Base-by-base conservation (phyloP, 2,797 vertebrate species). In the Pitangus sulphuratus region DNA sequence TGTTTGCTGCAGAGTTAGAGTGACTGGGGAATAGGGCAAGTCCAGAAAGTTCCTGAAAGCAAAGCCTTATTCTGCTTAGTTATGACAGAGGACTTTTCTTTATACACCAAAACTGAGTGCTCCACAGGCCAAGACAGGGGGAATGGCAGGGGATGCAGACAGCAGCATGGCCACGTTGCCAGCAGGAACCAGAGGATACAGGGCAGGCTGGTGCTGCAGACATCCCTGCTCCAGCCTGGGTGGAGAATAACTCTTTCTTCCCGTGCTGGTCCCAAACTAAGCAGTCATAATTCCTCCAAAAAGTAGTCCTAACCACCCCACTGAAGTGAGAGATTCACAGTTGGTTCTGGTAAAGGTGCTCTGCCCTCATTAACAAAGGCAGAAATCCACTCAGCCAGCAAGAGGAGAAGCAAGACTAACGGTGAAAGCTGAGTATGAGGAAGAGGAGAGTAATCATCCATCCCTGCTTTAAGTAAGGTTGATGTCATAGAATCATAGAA, bases 131-230 rank as follows among this genome's bases (percentile, higher is more conserved):
- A 69, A 33, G 37, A 26, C 12, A 72, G 37, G 30, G 30, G 47
- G 12, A 54, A 18, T 11, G 40, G 33, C 68, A 74, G 42, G 33
- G 12, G 6, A 40, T 82, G 42, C 48, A 4, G 6, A 39, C 51
- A n/a, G 7, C 0, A 0, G 10, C 4, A 3, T 0, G 1, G n/a
- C 19, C 82, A 68, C 1, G 0, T 9, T 0, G 0, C 26, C 50
- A 70, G 15, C 33, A 72, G 25, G 9, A 84, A 5, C 15, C 76
- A 65, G 61, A 68, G 24, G 17, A 22, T 37, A 33, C 12, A 44
- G 35, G 33, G 45, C 57, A 82, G 58, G 50, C 22, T 76, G 61
- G 21, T 80, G 56, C 15, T 24, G 3, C 2, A 8, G 53, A 71
- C 75, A 50, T 11, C 64, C 44, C 33, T 1, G 0, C 44, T 83